A percentile compares a stretch with the other conserved stretches of the same genome.
Evolutionary conservation across 1,140 invertebrate genomes (phyloP).

Genomic region (Macrotrachela quadricornifera): DNA sequence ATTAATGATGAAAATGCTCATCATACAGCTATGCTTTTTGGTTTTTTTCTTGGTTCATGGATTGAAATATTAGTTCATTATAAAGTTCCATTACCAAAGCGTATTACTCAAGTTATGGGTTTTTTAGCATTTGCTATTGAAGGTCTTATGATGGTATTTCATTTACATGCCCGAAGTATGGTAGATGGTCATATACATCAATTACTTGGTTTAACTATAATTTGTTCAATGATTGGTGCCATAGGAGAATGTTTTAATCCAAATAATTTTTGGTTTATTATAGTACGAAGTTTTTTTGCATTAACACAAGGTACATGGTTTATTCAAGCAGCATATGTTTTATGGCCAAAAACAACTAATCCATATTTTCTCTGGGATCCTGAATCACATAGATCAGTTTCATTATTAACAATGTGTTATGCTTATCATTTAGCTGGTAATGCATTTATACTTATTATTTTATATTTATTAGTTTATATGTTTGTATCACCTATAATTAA

Average conservation of each 20-base stretch:
- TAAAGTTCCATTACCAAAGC: constrained; percentile 22
- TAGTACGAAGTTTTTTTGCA: constrained; percentile 25
- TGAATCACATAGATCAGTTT: constrained; percentile 16
- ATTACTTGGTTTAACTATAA: constrained; percentile 26
- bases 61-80: constrained; percentile 26
- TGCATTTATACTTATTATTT: too few species aligned
- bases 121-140: constrained; percentile 19
- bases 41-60: constrained; percentile 29
- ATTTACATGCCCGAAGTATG: constrained; percentile 28
- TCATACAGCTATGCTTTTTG: constrained; percentile 35
- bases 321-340: constrained; percentile 30
- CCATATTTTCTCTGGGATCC: constrained; percentile 15
- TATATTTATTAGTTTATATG: too few species aligned
- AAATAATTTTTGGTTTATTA: constrained; percentile 20
- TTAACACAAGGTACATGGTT: constrained; percentile 36
- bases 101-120: constrained; percentile 27
- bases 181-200: constrained; percentile 32
- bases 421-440: too few species aligned
- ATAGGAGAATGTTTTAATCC: constrained; percentile 28
- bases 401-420: too few species aligned
- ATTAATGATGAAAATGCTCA: constrained; percentile 22
- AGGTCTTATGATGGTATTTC: constrained; percentile 31
- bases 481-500: too few species aligned
- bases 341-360: constrained; percentile 27
- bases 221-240: constrained; percentile 16